These are phyloP conservation scores for Clavelina lepadiformis DNA, from an alignment of 23 tunicate genomes.

Conservation along the genomic window DNA sequence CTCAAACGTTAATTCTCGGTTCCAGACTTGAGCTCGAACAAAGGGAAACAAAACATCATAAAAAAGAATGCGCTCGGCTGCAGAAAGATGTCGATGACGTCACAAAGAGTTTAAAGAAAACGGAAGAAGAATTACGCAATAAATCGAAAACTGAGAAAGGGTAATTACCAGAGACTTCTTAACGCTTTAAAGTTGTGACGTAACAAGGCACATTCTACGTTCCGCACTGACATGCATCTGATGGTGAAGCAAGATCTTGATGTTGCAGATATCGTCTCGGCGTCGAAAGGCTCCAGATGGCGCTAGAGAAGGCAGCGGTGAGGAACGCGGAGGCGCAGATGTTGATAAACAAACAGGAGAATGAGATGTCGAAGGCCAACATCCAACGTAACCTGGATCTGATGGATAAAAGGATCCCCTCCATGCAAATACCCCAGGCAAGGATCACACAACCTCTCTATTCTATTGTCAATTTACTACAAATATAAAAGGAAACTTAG, in stretches of 20 bases:
- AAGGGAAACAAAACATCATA: constrained; percentile 32
- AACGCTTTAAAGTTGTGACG: too few species aligned
- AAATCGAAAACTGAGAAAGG: constrained; percentile 59
- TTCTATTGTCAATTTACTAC: too few species aligned
- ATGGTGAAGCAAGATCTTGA: too few species aligned
- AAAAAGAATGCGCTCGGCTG: constrained; percentile 27
- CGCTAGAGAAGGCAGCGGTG: constrained; percentile 67
- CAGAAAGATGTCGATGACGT: constrained; percentile 17
- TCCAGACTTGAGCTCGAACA: constrained; percentile 47
- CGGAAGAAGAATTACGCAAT: constrained; percentile 40
- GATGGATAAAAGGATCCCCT: constrained; percentile 59
- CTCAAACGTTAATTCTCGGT: neutral
- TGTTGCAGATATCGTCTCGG: constrained; percentile 47
- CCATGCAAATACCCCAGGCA: neutral
- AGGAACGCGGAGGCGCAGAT: constrained; percentile 60
- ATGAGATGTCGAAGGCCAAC: constrained; percentile 40
- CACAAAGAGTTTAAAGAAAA: constrained; percentile 5
- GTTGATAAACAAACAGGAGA: constrained; percentile 54
- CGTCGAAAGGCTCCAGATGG: constrained; percentile 60
- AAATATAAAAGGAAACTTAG: too few species aligned
- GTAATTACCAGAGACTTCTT: too few species aligned
- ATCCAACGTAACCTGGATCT: constrained; percentile 54
- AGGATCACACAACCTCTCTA: too few species aligned
- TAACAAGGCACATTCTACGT: too few species aligned
- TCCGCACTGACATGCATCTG: too few species aligned